Conservation (phyloP, 2,113 vertebrate genomes). For the Diadophis punctatus region DNA sequence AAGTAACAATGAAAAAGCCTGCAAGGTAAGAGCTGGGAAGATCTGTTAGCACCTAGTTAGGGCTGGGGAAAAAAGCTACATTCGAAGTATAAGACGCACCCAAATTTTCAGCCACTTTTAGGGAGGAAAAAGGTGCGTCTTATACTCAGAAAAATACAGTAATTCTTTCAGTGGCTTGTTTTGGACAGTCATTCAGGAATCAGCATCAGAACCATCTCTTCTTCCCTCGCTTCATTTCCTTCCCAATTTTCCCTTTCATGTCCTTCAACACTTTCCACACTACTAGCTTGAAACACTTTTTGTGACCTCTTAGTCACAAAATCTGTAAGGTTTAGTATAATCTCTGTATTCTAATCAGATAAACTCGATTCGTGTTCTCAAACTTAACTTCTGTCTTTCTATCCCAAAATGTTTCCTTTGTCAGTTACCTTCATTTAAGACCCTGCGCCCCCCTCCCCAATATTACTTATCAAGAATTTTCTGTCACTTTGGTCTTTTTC, state of each 20-base stretch:
- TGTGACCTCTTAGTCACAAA: not conserved
- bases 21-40: too few relatives aligned
- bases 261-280: not conserved
- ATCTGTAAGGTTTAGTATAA: not conserved
- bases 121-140: too few relatives aligned
- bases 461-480: not conserved
- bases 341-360: not conserved
- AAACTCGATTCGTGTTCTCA: not conserved
- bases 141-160: too few relatives aligned
- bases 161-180: not conserved
- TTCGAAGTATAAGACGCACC: too few relatives aligned
- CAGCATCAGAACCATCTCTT: not conserved
- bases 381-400: not conserved
- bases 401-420: not conserved
- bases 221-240: too few relatives aligned
- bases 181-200: not conserved
- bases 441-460: fast-evolving
- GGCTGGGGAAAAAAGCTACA: too few relatives aligned
- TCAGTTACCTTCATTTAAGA: not conserved
- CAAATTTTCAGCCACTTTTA: too few relatives aligned
- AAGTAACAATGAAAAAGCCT: too few relatives aligned
- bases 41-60: too few relatives aligned
- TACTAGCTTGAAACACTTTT: not conserved
- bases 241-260: not conserved
- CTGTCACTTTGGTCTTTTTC: not conserved